phyloP scores from a whole-genome alignment of 1,140 invertebrate species.

The Octopus bimaculoides region DNA sequence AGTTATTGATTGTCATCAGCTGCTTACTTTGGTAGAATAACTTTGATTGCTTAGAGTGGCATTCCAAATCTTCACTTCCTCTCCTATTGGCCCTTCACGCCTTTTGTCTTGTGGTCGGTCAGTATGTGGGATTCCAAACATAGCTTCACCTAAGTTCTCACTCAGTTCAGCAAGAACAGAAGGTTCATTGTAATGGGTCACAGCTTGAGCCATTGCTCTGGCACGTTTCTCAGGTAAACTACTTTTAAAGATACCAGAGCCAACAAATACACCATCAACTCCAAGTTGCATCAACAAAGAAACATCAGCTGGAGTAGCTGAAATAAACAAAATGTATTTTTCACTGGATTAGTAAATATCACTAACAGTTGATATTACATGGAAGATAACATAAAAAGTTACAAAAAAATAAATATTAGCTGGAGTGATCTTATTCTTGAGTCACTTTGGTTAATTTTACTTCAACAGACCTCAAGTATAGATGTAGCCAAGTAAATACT shows the following conservation, averaged over 20 bases:
- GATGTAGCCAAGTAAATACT: no score
- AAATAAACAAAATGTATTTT: slow-evolving; percentile 16
- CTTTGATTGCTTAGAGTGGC: slow-evolving; percentile 26
- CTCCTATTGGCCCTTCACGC: slow-evolving; percentile 12
- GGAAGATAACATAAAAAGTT: no score
- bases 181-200: slow-evolving; percentile 48
- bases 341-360: no score
- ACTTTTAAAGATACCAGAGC: slow-evolving; percentile 52
- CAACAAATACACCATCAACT: slow-evolving; percentile 50
- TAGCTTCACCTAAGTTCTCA: slow-evolving; percentile 44
- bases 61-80: slow-evolving; percentile 37
- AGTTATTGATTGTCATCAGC: neutral
- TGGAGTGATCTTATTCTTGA: no score
- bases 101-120: slow-evolving; percentile 16
- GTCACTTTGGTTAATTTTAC: no score
- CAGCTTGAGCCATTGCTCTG: slow-evolving; percentile 49
- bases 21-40: neutral
- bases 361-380: no score
- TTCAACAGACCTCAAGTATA: no score
- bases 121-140: slow-evolving; percentile 38
- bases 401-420: no score
- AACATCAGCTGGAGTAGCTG: slow-evolving; percentile 51
- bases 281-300: slow-evolving; percentile 52
- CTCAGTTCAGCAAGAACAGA: slow-evolving; percentile 41
- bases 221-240: slow-evolving; percentile 39